Evolutionary conservation across 1,140 invertebrate species (phyloP).

Genomic region (Whitmania pigra): DNA sequence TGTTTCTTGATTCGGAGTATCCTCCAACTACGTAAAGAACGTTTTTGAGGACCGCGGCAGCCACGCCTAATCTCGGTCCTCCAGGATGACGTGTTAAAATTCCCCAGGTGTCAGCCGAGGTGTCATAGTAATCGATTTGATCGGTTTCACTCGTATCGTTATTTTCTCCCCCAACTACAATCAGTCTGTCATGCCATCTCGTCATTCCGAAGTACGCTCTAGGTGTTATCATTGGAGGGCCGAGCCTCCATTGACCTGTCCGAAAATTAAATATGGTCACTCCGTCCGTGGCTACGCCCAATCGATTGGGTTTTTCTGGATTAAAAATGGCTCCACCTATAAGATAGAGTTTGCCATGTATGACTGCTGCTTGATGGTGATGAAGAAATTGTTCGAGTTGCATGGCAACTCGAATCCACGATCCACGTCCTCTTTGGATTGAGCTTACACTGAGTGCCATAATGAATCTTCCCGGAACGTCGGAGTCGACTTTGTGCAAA

Average conservation of each 20-base stretch:
- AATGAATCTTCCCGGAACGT: background rate
- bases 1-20: background rate
- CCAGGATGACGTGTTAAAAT: conserved; percentile 6
- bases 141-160: background rate
- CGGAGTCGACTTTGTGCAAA: background rate
- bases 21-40: background rate
- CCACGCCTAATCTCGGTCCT: conserved; percentile 12
- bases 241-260: background rate
- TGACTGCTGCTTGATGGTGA: background rate
- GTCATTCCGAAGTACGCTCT: conserved; percentile 10
- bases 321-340: conserved; percentile 11
- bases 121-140: background rate
- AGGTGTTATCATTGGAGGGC: background rate
- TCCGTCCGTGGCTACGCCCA: background rate
- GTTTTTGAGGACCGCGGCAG: background rate
- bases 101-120: background rate
- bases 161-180: conserved; percentile 3
- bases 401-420: background rate
- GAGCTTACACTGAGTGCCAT: conserved; percentile 2
- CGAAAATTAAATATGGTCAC: conserved; percentile 8
- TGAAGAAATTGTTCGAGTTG: background rate
- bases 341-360: background rate
- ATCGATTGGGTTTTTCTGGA: conserved; percentile 6
- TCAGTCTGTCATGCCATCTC: conserved; percentile 3
- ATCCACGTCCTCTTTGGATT: background rate